Conservation (phyloP, 2,888 invertebrate genomes). For the Megaustenia siamemsis region DNA sequence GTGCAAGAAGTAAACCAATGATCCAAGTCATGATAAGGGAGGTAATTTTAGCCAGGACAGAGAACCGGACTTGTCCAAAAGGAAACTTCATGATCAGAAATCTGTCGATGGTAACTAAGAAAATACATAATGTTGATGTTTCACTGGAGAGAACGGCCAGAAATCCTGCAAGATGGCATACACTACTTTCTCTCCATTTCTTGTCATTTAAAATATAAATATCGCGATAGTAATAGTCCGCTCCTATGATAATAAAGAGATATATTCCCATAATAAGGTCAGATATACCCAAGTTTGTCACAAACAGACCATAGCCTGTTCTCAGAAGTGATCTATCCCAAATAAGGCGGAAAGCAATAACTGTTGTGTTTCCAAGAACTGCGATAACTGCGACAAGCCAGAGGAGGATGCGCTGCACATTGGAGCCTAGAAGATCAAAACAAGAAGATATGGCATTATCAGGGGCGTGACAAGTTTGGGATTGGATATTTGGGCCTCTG, state of each 20-base stretch:
- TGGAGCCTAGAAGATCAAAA: neutral
- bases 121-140: neutral
- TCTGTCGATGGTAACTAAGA: conserved; percentile 6
- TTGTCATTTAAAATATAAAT: neutral
- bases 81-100: conserved; percentile 2
- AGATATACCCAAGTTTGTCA: neutral
- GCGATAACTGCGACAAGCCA: neutral
- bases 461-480: neutral
- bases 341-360: conserved; percentile 55
- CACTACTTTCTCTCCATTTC: neutral
- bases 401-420: neutral
- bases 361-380: conserved; percentile 53
- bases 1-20: neutral
- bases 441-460: neutral
- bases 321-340: conserved; percentile 63
- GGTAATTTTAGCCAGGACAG: neutral
- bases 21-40: neutral
- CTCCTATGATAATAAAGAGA: neutral
- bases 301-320: conserved; percentile 56
- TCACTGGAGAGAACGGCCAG: conserved; percentile 1
- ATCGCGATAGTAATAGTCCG: neutral
- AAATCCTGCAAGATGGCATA: conserved; percentile 54
- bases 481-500: neutral
- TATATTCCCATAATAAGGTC: conserved; percentile 52
- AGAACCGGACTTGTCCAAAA: neutral